Conservation (phyloP, 2,113 vertebrate species). For the Theropithecus gelada region DNA sequence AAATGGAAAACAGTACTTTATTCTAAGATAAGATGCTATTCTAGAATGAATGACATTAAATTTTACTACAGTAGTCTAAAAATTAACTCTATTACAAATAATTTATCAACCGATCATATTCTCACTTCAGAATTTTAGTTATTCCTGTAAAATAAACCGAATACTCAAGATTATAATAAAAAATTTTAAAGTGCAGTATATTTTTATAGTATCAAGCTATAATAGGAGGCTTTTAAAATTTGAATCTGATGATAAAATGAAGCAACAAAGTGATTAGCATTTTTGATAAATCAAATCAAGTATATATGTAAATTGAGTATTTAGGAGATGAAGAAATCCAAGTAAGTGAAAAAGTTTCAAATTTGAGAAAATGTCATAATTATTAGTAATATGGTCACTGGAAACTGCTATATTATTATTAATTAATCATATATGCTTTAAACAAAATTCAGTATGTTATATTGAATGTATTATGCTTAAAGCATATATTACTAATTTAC, state of each 20-base stretch:
- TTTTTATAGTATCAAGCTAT: neutral
- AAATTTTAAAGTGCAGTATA: neutral
- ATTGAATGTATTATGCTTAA: neutral
- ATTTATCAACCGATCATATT: neutral
- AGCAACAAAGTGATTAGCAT: neutral
- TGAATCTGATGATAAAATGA: neutral
- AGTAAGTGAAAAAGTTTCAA: neutral
- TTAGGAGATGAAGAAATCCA: neutral
- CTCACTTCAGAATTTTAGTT: neutral
- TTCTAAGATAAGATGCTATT: neutral
- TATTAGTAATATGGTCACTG: neutral
- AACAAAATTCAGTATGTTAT: neutral
- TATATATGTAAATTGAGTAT: neutral
- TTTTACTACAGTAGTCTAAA: neutral
- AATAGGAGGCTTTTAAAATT: neutral
- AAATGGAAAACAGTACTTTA: neutral
- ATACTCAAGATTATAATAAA: neutral
- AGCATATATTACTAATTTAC: no score
- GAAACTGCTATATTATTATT: neutral
- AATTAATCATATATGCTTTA: neutral
- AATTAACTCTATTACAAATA: neutral
- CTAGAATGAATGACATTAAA: neutral
- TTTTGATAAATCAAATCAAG: neutral
- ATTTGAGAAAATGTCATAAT: neutral
- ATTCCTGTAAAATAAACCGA: neutral